Percentiles rank a stretch among this genome's conserved stretches.
phyloP scores from a whole-genome alignment of 2,113 vertebrate genomes.

The Anhinga anhinga region DNA sequence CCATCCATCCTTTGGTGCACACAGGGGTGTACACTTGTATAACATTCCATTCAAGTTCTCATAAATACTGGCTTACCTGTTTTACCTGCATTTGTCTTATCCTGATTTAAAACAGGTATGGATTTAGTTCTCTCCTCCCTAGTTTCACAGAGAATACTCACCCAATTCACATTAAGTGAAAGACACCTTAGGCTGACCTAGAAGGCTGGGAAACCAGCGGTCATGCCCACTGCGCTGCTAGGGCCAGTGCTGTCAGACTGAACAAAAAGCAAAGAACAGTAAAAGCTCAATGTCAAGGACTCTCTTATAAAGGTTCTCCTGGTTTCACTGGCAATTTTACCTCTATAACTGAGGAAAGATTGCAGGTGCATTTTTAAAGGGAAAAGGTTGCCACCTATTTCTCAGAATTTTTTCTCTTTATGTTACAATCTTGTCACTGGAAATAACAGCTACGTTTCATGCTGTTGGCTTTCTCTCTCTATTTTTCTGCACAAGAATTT shows the following conservation, averaged over 20 bases:
- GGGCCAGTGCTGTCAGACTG: not conserved
- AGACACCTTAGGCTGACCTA: not conserved
- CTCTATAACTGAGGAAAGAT: not conserved
- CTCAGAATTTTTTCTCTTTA: not conserved
- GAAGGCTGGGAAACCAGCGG: not conserved
- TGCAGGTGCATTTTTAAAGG: not conserved
- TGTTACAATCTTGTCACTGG: not conserved
- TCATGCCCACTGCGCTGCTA: not conserved
- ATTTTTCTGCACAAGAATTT: not conserved
- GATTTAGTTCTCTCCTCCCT: not conserved
- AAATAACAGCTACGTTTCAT: not conserved
- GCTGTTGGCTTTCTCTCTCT: not conserved
- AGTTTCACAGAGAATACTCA: not conserved
- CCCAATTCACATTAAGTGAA: not conserved
- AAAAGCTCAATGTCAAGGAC: not conserved
- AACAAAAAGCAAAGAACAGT: not conserved
- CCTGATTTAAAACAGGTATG: not conserved
- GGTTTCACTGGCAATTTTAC: not conserved
- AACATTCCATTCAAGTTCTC: not conserved
- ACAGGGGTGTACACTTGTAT: not conserved
- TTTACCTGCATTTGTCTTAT: not conserved
- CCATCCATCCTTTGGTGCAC: not conserved
- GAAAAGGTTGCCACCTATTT: not conserved
- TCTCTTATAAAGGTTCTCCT: not conserved
- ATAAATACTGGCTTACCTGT: not conserved